Base-by-base conservation (phyloP, 2,888 invertebrate species). In the Ephialtes manifestator region DNA sequence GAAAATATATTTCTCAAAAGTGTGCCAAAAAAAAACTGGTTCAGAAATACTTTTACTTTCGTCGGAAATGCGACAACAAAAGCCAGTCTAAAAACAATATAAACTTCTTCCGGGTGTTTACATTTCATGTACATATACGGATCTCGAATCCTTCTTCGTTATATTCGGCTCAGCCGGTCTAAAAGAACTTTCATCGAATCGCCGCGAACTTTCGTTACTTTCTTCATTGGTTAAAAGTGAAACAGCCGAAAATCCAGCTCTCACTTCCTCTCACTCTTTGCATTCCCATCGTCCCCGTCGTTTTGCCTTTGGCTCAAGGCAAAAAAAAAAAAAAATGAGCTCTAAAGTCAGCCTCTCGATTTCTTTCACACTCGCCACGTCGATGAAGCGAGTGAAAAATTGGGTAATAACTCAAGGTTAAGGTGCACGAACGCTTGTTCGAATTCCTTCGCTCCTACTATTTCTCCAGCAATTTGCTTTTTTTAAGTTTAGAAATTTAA, bases 181-280 rank as follows among this genome's bases (percentile, higher is more conserved):
- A 39, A 31, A 76, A 75, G 76, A 92, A 93, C 92, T 92, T 93
- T 93, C 92, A 90, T 93, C 91, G 88, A 70, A 24, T 28, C 55
- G 55, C 71, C 55, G 68, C 81, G 67, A 68, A 71, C 93, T 92
- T 92, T 92, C 92, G 89, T 92, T 90, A 91, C 93, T 92, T 92
- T 92, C 92, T 92, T 92, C 72, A 90, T 90, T 90, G 89, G 90
- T 88, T 90, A 90, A 91, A 90, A 91, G 90, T 87, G 91, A 91
- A 91, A 92, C 89, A 90, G 89, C 77, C 81, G 84, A 83, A 86
- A 83, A 82, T 87, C 78, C 85, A 83, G 75, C 84, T 82, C 70
- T 80, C 72, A 79, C 83, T 67, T 83, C 83, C 80, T 83, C 84
- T 78, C 75, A 84, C 86, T 85, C 85, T 81, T 68, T 15, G 48